Conservation (phyloP, 1,140 invertebrate genomes). For the Cotesia glomerata region DNA sequence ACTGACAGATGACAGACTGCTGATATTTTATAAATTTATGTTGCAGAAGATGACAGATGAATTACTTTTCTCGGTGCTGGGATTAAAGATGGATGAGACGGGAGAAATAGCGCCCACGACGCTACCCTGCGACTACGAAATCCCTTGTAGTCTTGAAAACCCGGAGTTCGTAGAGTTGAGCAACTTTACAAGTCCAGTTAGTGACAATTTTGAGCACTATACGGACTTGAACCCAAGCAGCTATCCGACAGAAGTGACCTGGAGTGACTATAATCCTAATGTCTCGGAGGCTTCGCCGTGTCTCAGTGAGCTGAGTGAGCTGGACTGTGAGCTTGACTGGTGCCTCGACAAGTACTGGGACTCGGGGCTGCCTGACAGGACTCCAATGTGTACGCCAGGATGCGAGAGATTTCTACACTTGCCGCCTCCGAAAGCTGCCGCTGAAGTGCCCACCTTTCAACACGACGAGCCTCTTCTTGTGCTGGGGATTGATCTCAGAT, state of each 20-base stretch:
- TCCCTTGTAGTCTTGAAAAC: conserved; percentile 47
- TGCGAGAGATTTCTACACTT: conserved; percentile 60
- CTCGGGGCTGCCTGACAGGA: conserved; percentile 55
- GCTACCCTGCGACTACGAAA: conserved; percentile 48
- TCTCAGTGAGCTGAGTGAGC: conserved; percentile 50
- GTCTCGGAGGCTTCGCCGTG: conserved; percentile 40
- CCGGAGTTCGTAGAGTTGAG: conserved; percentile 41
- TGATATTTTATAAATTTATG: background rate
- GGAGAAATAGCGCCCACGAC: conserved; percentile 34
- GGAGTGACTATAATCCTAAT: conserved; percentile 52
- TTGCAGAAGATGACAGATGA: conserved; percentile 57
- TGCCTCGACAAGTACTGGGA: conserved; percentile 57
- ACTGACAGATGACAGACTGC: no score
- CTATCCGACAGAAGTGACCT: conserved; percentile 49
- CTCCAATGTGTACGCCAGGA: conserved; percentile 59
- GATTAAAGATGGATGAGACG: conserved; percentile 46
- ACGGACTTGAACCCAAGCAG: conserved; percentile 43
- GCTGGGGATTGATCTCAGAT: conserved; percentile 58
- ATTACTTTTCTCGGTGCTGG: conserved; percentile 55
- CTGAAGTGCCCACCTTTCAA: conserved; percentile 32
- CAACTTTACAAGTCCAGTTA: conserved; percentile 23
- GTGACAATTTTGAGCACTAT: conserved; percentile 45
- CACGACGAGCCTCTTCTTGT: conserved; percentile 56
- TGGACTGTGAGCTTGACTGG: conserved; percentile 58
- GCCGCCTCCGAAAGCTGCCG: conserved; percentile 46